A percentile compares a stretch with the other conserved stretches of the same genome.
phyloP scores from a whole-genome alignment of 2,888 invertebrate genomes.

The Galerucella calmariensis region DNA sequence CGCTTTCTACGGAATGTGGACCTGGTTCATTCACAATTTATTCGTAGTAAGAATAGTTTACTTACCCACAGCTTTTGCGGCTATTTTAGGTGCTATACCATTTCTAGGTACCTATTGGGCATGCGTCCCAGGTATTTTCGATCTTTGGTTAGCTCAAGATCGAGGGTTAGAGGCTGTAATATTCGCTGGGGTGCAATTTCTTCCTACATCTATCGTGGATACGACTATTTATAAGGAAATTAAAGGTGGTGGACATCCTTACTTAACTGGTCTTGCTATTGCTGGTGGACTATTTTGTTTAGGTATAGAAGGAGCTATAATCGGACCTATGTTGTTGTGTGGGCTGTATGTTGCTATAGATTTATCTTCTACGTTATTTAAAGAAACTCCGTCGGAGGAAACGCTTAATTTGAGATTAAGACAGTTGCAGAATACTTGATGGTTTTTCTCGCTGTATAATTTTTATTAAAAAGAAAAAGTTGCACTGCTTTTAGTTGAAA shows the following conservation, averaged over 20 bases:
- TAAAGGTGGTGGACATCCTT: constrained; percentile 94
- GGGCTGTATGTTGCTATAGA: constrained; percentile 93
- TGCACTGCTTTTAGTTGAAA: neutral
- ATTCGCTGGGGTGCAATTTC: constrained; percentile 85
- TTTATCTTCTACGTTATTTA: constrained; percentile 77
- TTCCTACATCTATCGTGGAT: constrained; percentile 93
- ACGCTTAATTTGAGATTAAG: constrained; percentile 48
- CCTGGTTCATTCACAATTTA: constrained; percentile 96
- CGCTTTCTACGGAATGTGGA: constrained; percentile 96
- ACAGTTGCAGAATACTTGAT: constrained; percentile 28
- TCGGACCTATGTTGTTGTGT: constrained; percentile 95
- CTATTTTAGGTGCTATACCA: constrained; percentile 94
- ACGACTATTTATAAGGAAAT: constrained; percentile 97
- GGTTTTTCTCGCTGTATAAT: neutral
- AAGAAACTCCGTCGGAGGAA: constrained; percentile 75
- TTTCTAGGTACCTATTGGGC: constrained; percentile 97
- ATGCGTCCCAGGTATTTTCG: constrained; percentile 91
- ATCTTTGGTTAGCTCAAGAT: constrained; percentile 93
- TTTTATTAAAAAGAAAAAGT: neutral
- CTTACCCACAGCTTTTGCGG: constrained; percentile 89
- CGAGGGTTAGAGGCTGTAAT: constrained; percentile 83
- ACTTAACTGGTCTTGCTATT: constrained; percentile 95
- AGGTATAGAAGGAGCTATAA: constrained; percentile 96
- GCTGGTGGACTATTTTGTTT: constrained; percentile 98
- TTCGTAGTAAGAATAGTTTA: constrained; percentile 96